phyloP scores from a whole-genome alignment of 2,888 invertebrate species.

The Clistopyga incitator region DNA sequence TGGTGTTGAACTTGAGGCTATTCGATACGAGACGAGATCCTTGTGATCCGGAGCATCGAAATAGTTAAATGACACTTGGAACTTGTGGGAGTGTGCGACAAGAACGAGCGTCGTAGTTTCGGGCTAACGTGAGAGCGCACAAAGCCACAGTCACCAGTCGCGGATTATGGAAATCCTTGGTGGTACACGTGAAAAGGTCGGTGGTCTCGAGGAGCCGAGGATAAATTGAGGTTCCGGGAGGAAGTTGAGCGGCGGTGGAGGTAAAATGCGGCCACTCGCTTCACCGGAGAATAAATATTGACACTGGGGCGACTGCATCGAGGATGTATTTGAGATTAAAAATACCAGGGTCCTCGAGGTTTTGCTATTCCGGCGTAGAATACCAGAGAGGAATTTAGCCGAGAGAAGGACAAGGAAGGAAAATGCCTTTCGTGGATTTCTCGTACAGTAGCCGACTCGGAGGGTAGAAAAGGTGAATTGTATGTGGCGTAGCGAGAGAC shows the following conservation, averaged over 20 bases:
- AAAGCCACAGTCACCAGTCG: constrained; percentile 10
- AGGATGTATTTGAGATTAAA: constrained; percentile 64
- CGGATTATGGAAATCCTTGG: constrained; percentile 40
- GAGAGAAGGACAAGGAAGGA: constrained; percentile 9
- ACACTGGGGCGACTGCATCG: constrained; percentile 58
- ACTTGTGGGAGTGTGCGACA: neutral
- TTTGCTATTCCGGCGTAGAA: constrained; percentile 26
- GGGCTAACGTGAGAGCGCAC: neutral
- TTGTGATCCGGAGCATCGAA: neutral
- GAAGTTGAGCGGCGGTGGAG: constrained; percentile 33
- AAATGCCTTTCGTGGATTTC: constrained; percentile 34
- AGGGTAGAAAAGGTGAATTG: constrained; percentile 4
- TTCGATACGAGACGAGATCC: neutral
- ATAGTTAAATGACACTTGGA: neutral
- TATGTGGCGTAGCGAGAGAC: constrained; percentile 32
- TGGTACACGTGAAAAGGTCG: constrained; percentile 1
- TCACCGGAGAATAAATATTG: constrained; percentile 62
- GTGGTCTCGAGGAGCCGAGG: constrained; percentile 14
- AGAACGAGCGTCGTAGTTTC: constrained; percentile 2
- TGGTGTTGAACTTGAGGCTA: neutral
- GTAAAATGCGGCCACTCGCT: constrained; percentile 20
- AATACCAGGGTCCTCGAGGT: constrained; percentile 48
- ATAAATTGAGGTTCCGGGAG: constrained; percentile 39
- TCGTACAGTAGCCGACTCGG: constrained; percentile 41
- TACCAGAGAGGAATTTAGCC: constrained; percentile 28